A percentile compares a stretch with the other conserved stretches of the same genome.
phyloP scores from a whole-genome alignment of 2,797 vertebrate species.

The Gephyroberyx darwinii region DNA sequence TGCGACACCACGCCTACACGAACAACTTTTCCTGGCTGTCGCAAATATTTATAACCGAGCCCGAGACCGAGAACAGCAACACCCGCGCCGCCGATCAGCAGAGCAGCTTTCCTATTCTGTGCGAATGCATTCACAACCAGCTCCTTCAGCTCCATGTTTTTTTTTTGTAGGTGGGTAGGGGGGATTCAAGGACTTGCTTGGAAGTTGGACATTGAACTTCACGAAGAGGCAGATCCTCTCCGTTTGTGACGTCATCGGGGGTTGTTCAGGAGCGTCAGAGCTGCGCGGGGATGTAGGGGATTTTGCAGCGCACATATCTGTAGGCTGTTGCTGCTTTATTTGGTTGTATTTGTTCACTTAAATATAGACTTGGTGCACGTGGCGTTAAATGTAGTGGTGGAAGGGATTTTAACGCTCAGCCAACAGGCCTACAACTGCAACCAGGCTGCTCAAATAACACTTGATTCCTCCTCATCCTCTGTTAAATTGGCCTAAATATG shows the following conservation, averaged over 20 bases:
- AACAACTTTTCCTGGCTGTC: constrained; percentile 63
- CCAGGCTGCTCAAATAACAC: neutral
- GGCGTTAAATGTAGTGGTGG: too few species aligned
- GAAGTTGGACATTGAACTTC: constrained; percentile 13
- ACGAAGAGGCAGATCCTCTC: constrained; percentile 8
- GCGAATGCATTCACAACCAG: constrained; percentile 6
- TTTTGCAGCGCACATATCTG: too few species aligned
- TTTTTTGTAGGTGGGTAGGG: too few species aligned
- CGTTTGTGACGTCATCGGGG: constrained; percentile 23
- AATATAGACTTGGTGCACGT: neutral
- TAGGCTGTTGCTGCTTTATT: too few species aligned
- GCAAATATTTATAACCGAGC: constrained; percentile 70
- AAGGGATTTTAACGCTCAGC: neutral
- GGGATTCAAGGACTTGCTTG: neutral
- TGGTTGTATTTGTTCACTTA: neutral
- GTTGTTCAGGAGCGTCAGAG: constrained; percentile 2
- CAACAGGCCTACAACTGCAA: neutral
- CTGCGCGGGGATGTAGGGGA: too few species aligned
- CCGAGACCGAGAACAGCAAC: constrained; percentile 69
- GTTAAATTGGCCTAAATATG: constrained; percentile 4
- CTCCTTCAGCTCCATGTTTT: constrained; percentile 64
- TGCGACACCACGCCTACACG: constrained; percentile 87
- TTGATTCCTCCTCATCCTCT: too few species aligned
- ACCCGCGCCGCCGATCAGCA: constrained; percentile 66
- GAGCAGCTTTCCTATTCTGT: constrained; percentile 43